Evolutionary conservation across 2,797 vertebrate genomes (phyloP).

Genomic region (Syngnathus acus): DNA sequence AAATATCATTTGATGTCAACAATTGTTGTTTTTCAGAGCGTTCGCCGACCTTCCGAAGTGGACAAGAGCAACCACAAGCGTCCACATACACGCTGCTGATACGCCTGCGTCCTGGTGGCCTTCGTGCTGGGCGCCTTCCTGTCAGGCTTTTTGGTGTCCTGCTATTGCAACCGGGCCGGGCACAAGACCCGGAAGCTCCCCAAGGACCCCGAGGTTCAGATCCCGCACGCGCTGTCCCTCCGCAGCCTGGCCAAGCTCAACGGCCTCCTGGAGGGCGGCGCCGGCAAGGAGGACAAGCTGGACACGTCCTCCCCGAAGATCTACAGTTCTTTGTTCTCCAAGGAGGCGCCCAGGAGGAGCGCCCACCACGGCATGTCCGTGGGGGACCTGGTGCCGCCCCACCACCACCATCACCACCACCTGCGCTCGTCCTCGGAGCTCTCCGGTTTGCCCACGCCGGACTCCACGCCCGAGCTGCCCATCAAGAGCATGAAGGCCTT

Average conservation of each 20-base stretch:
- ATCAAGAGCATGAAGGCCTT: constrained; percentile 82
- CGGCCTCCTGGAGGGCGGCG: constrained; percentile 69
- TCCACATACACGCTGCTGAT: constrained; percentile 87
- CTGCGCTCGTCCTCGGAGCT: constrained; percentile 76
- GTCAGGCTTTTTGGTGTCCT: constrained; percentile 85
- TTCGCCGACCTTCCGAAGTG: constrained; percentile 70
- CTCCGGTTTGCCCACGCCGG: constrained; percentile 83
- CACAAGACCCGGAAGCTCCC: constrained; percentile 71
- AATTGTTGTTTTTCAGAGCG: constrained; percentile 56
- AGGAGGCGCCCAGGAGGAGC: constrained; percentile 61
- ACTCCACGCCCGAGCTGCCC: constrained; percentile 85
- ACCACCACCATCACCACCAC: constrained; percentile 44
- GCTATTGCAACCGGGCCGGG: constrained; percentile 80
- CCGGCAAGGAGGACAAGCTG: constrained; percentile 73
- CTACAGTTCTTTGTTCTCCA: constrained; percentile 75
- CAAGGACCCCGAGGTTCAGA: constrained; percentile 79
- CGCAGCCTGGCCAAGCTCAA: constrained; percentile 85
- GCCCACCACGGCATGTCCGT: constrained; percentile 62
- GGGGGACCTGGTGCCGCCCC: constrained; percentile 70
- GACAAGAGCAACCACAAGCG: constrained; percentile 75
- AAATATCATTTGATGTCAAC: no score
- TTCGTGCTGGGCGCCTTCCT: constrained; percentile 85
- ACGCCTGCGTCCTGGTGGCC: constrained; percentile 81
- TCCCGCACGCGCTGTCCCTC: constrained; percentile 81
- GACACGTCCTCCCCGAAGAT: constrained; percentile 75